phyloP scores from a whole-genome alignment of 2,888 invertebrate genomes.

The Lutraria lutraria region DNA sequence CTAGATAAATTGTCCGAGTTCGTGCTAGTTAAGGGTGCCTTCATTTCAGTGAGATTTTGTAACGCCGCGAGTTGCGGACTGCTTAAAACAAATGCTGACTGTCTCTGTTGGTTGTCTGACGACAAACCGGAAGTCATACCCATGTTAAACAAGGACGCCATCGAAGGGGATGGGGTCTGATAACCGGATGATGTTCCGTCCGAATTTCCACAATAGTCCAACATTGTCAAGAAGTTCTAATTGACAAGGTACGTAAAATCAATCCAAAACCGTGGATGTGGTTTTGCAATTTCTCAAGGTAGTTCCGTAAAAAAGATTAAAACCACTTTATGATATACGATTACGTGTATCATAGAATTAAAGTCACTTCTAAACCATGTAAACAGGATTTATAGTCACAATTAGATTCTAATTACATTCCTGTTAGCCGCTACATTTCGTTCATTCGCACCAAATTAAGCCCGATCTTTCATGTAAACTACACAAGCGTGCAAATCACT shows the following conservation, averaged over 20 bases:
- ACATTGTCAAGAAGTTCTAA: constrained; percentile 69
- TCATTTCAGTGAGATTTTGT: constrained; percentile 95
- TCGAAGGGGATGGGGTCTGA: constrained; percentile 77
- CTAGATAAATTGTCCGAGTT: constrained; percentile 66
- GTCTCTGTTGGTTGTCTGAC: constrained; percentile 76
- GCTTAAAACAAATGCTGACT: constrained; percentile 89
- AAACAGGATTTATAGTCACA: neutral
- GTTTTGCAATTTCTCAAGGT: neutral
- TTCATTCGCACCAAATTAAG: constrained; percentile 45
- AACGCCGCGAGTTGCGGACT: constrained; percentile 95
- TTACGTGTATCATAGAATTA: neutral
- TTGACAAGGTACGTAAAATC: neutral
- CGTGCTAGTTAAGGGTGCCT: constrained; percentile 85
- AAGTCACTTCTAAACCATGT: neutral
- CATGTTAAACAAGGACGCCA: constrained; percentile 78
- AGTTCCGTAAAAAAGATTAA: neutral
- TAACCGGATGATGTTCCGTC: constrained; percentile 69
- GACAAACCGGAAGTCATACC: constrained; percentile 64
- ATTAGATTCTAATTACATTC: constrained; percentile 46
- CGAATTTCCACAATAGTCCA: constrained; percentile 82
- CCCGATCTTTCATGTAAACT: constrained; percentile 40
- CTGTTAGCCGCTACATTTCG: constrained; percentile 48
- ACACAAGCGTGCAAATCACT: constrained; percentile 47
- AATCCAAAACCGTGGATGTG: neutral
- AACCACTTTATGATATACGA: neutral